phyloP scores from a whole-genome alignment of 2,113 vertebrate species.

The Chrysochloris asiatica region DNA sequence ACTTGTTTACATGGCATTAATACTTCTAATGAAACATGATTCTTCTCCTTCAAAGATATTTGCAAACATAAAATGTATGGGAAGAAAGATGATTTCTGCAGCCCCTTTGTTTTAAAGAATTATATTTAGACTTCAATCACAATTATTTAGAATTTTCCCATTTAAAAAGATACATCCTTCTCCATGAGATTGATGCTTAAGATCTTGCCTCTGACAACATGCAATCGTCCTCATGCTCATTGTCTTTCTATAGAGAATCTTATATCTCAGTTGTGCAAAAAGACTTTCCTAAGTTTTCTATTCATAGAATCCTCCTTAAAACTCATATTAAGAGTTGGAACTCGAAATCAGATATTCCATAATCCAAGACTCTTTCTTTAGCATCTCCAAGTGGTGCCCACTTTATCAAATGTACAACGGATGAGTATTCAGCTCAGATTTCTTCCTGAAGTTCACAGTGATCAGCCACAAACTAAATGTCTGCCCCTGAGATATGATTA shows the following conservation, averaged over 20 bases:
- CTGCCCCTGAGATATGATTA: not conserved
- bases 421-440: not conserved
- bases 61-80: not conserved
- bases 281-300: not conserved
- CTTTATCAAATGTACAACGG: not conserved
- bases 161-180: not conserved
- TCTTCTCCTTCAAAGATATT: slow-evolving; percentile 21
- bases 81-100: slow-evolving; percentile 13
- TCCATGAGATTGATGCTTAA: not conserved
- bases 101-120: slow-evolving; percentile 14
- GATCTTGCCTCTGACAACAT: not conserved
- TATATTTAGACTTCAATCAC: not conserved
- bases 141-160: slow-evolving; percentile 9
- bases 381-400: not conserved
- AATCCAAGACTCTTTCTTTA: not conserved
- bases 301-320: not conserved
- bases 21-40: slow-evolving; percentile 39
- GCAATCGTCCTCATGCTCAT: not conserved
- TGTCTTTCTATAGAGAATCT: not conserved
- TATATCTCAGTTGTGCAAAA: not conserved
- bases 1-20: not conserved
- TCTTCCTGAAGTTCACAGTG: not conserved
- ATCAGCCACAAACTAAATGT: not conserved
- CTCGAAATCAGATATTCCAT: not conserved
- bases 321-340: not conserved